Conservation (phyloP, 2,113 vertebrate species). For the Vicugna pacos region DNA sequence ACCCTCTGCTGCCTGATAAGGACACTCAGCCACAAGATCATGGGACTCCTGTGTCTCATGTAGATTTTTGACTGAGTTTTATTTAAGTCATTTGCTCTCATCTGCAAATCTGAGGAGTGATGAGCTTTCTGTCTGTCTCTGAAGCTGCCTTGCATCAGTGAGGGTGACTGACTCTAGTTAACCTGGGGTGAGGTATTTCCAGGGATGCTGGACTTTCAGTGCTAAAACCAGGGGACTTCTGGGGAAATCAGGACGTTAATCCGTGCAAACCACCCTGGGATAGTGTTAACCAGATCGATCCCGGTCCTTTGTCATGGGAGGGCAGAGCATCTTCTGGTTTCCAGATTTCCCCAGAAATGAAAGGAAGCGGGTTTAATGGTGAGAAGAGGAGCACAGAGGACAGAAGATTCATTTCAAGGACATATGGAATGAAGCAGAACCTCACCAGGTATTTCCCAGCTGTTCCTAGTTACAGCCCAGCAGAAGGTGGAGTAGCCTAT, state of each 20-base stretch:
- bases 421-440: constrained; percentile 69
- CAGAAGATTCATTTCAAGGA: constrained; percentile 69
- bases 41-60: not conserved
- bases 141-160: not conserved
- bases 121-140: not conserved
- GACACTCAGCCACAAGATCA: not conserved
- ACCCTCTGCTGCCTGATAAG: not conserved
- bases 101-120: not conserved
- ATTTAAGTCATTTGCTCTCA: not conserved
- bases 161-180: not conserved
- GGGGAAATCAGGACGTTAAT: not conserved
- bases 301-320: constrained; percentile 6
- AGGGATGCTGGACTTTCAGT: not conserved
- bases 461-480: constrained; percentile 59
- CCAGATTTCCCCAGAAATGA: constrained; percentile 80
- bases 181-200: not conserved
- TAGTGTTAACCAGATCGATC: not conserved
- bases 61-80: not conserved
- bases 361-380: constrained; percentile 66
- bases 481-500: not conserved
- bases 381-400: constrained; percentile 52
- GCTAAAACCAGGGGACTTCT: not conserved
- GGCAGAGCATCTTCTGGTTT: constrained; percentile 68
- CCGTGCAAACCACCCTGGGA: not conserved
- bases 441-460: constrained; percentile 72